Evolutionary conservation across 1,140 invertebrate genomes (phyloP).

Genomic region (Scylla paramamosain): DNA sequence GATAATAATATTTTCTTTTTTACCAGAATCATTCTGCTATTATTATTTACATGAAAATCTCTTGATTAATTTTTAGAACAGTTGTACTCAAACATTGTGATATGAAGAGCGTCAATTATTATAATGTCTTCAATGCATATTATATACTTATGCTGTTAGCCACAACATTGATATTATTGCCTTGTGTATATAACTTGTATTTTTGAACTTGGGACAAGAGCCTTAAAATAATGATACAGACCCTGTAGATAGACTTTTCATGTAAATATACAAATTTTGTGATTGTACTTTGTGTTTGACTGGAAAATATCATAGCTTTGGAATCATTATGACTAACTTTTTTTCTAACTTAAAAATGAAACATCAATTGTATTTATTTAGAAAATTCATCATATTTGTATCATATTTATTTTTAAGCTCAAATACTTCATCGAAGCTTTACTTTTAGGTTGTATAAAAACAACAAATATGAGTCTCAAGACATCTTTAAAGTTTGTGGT

Average conservation of each 20-base stretch:
- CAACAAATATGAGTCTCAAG: neutral
- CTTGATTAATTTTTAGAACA: conserved; percentile 49
- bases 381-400: neutral
- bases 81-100: conserved; percentile 67
- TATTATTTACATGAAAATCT: conserved; percentile 43
- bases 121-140: conserved; percentile 35
- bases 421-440: neutral
- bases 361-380: neutral
- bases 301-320: conserved; percentile 48
- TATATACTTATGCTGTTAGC: conserved; percentile 61
- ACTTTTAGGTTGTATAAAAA: neutral
- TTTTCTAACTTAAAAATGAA: neutral
- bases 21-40: conserved; percentile 50
- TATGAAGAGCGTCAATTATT: conserved; percentile 63
- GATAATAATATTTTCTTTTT: neutral
- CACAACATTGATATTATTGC: conserved; percentile 71
- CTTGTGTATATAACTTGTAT: conserved; percentile 75
- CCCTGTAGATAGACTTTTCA: conserved; percentile 68
- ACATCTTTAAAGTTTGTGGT: no score
- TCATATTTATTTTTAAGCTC: neutral
- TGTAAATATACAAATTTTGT: conserved; percentile 75
- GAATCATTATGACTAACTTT: neutral
- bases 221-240: conserved; percentile 71
- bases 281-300: conserved; percentile 72
- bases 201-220: conserved; percentile 73